Evolutionary conservation across 2,888 invertebrate species (phyloP), one percentile per base, ranked within the genome.

Genomic region (Stenurella melanura): DNA sequence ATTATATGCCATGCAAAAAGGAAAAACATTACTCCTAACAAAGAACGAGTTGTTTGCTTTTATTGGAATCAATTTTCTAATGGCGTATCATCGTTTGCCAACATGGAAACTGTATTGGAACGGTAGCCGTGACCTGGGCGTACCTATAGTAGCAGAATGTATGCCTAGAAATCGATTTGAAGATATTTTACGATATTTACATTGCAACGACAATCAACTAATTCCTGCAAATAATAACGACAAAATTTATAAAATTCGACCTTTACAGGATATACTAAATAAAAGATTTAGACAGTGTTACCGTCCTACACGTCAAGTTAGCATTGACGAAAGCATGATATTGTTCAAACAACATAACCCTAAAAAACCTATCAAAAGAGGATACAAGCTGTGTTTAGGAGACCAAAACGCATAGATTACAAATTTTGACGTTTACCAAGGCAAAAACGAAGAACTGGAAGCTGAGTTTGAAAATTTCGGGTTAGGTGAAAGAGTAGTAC

Each of bases 401-500:
- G 42, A 38, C 9, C 38, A 38, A 38, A 38, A 38, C 1, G 38
- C 6, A 1, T 38, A 6, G 3, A 12, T 38, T 6, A 11, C 4
- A 9, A 38, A 9, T 7, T 38, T 38, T 38, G 6, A 42, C 4
- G 12, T 42, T 7, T 42, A 42, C 12, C 12, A 42, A 12, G 42
- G 38, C 9, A 42, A 42, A 42, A 42, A 42, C 9, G 42, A 42
- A 12, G 7, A 11, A 15, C 1, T 42, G 42, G 7, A 42, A 42
- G 10, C 9, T 11, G 38, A 38, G 38, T 42, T 12, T 15, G 7
- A 15, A 42, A 4, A 42, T 12, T 42, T 12, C 1, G 42, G 12
- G 12, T 60, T 75, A 50, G 75, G 76, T 54, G 76, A 73, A 66
- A 38, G 58, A 50, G 60, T 76, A 10, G 76, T 77, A 19, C 60